Evolutionary conservation across 2,888 invertebrate genomes (phyloP), one percentile per base, ranked within the genome.

Genomic region (Drosophila algonquin): DNA sequence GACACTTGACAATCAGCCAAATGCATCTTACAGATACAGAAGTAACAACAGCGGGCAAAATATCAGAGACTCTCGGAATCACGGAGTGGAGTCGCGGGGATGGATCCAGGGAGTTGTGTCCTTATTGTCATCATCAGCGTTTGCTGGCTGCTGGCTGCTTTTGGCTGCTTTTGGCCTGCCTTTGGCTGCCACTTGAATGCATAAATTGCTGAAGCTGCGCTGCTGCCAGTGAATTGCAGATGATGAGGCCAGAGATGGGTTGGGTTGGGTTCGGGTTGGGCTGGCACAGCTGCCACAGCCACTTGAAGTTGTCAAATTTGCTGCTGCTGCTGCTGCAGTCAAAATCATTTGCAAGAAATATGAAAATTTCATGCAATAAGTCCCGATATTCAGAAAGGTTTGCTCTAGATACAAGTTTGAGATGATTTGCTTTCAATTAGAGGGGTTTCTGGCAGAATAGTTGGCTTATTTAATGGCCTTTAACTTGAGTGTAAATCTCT

Each of bases 231-330:
- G 72, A 65, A 65, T 59, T 46, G 64, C 64, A 55, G 55, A 58
- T 50, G 56, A 55, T 51, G 55, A 51, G 54, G 24, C 30, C 24
- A 44, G 27, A 21, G 9, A 14, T 4, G 14, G 18, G 10, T 32
- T 32, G 32, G 12, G 12, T 12, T 35, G 32, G 32, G 10, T 32
- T 10, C 10, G 32, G 35, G 14, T 14, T 21, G 16, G 58, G 55
- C 50, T 52, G 57, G 61, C 57, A 73, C 60, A 73, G 67, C 74
- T 73, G 74, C 68, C 74, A 73, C 75, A 72, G 75, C 82, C 86
- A 85, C 86, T 83, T 83, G 82, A 83, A 85, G 74, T 78, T 82
- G 86, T 83, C 88, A 82, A 82, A 82, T 83, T 83, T 35, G 12
- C 32, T 35, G 35, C 14, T 73, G 68, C 67, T 21, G 18, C 18